Evolutionary conservation across 1,140 invertebrate species (phyloP), one percentile per base, ranked within the genome.

Genomic region (Listronotus bonariensis): DNA sequence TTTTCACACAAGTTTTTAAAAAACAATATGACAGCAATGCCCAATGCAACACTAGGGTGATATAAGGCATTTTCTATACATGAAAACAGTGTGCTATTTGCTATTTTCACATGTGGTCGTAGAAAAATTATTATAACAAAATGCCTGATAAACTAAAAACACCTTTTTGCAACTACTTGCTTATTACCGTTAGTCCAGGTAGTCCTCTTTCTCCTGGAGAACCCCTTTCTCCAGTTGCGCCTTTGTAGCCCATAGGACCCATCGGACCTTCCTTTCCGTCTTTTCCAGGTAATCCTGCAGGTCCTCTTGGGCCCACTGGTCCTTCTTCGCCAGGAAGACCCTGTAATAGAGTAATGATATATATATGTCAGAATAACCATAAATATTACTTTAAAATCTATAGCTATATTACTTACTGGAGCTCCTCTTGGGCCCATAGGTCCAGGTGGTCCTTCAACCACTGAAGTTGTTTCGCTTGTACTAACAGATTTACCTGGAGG

Each of bases 301-400:
- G 38, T 43, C 69, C 69, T 54, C 63, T 57, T 2, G 64, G 64
- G 9, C 68, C 78, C 69, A 40, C 65, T 54, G n/a, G 46, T 31
- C 74, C 78, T 42, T 68, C 63, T 60, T 56, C 58, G 31, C 65
- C 76, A 9, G 60, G 65, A 31, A 56, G 38, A n/a, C 71, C 71
- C 61, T 68, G 43, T 48, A 56, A 34, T 49, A 64, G 15, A 62
- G 3, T 48, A 48, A n/a, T n/a, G 14, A 48, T 18, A 53, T 18
- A 31, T 34, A 5, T 52, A 31, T 12, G n/a, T 52, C 9, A 36
- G 0, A 32, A 31, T 20, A 11, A 12, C 20, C 12, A 17, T 6
- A n/a, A 17, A 18, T 3, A 41, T 41, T 12, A 41, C 3, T 14
- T 11, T 41, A 12, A 3, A 12, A 14, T 48, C 17, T 2, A 48